phyloP scores from a whole-genome alignment of 1,140 invertebrate species.

The Drosophila pseudoananassae region DNA sequence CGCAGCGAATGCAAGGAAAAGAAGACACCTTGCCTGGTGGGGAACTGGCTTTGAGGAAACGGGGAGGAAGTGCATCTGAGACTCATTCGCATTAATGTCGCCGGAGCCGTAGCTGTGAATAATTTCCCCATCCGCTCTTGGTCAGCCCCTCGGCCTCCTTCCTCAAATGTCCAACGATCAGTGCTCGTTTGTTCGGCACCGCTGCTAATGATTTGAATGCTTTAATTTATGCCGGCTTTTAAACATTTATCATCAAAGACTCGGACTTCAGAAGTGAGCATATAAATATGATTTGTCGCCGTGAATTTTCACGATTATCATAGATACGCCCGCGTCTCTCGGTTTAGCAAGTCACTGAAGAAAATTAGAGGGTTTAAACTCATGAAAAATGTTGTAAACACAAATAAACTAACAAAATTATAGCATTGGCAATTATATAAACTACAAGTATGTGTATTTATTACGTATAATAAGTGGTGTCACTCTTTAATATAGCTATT shows the following conservation, averaged over 20 bases:
- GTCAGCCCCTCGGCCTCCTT: background rate
- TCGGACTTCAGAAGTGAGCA: constrained; percentile 19
- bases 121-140: constrained; percentile 77
- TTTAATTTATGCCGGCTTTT: constrained; percentile 65
- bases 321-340: constrained; percentile 3
- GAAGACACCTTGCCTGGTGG: constrained; percentile 56
- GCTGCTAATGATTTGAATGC: constrained; percentile 78
- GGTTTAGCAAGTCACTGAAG: background rate
- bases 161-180: constrained; percentile 14
- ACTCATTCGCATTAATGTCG: constrained; percentile 50
- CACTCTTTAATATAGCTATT: background rate
- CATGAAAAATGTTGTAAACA: background rate
- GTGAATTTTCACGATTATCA: constrained; percentile 38
- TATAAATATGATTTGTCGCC: constrained; percentile 56
- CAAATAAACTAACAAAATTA: background rate
- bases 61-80: constrained; percentile 25
- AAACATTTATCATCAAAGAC: constrained; percentile 75
- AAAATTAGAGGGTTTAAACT: background rate
- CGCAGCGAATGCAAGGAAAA: constrained; percentile 60
- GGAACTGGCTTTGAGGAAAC: constrained; percentile 10
- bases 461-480: background rate
- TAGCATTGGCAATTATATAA: background rate
- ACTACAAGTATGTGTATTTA: background rate
- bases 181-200: constrained; percentile 80
- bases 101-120: constrained; percentile 77